phyloP scores from a whole-genome alignment of 2,797 vertebrate species.

The Vespertilio murinus region DNA sequence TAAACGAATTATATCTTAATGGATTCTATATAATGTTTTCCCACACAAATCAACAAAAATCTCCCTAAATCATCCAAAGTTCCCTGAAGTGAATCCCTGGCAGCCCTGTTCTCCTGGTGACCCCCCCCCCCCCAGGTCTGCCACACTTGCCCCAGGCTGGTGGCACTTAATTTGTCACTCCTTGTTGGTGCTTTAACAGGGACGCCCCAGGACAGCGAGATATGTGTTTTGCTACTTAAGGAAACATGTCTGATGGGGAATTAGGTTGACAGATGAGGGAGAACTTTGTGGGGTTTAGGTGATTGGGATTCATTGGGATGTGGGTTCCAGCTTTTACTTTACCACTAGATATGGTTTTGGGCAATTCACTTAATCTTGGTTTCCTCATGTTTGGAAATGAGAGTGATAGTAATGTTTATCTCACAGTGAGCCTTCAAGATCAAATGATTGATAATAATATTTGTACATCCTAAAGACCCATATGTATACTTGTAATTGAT shows the following conservation, averaged over 20 bases:
- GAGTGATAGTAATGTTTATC: background rate
- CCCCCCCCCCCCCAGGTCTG: background rate
- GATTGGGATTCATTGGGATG: background rate
- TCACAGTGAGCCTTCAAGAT: background rate
- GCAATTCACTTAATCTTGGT: background rate
- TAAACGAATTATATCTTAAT: background rate
- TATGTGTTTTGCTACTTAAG: background rate
- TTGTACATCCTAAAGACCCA: background rate
- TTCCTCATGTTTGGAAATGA: slow-evolving; percentile 5
- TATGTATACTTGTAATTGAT: background rate
- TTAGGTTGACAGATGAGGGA: background rate
- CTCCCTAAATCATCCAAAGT: background rate
- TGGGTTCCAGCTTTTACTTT: slow-evolving; percentile 18
- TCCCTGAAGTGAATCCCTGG: background rate
- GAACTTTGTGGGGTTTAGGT: background rate
- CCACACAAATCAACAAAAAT: background rate
- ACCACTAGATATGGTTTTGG: background rate
- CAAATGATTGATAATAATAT: background rate
- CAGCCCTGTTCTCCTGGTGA: background rate
- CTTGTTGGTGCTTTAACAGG: background rate
- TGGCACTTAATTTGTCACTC: background rate
- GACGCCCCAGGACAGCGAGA: background rate
- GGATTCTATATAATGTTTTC: slow-evolving; percentile 11
- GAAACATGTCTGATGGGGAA: background rate
- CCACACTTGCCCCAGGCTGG: background rate